Percentiles rank a stretch among this genome's conserved stretches.
Conservation (phyloP, 1,140 invertebrate species). For the Adoxophyes honmai region DNA sequence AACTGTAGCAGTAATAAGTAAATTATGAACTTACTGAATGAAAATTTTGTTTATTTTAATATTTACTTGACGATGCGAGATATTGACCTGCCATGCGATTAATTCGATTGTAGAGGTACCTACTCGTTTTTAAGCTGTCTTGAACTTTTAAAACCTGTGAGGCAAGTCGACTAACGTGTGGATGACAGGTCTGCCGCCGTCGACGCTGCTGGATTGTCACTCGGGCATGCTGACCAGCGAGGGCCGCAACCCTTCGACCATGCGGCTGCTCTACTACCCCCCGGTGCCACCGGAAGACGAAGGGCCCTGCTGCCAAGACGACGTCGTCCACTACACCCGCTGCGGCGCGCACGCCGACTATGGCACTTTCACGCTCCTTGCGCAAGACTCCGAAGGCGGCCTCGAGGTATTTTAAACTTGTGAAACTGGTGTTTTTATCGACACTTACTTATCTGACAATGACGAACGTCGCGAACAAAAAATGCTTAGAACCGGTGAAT, state of each 20-base stretch:
- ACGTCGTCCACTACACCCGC: slow-evolving; percentile 73
- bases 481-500: neutral
- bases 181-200: slow-evolving; percentile 50
- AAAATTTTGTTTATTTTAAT: no score
- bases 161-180: neutral
- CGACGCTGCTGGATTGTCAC: slow-evolving; percentile 77
- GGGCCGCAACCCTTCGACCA: slow-evolving; percentile 80
- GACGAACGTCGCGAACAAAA: neutral
- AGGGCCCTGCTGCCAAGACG: slow-evolving; percentile 50
- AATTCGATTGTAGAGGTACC: no score
- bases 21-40: no score
- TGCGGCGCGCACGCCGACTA: slow-evolving; percentile 85
- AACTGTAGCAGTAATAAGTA: no score
- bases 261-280: slow-evolving; percentile 84
- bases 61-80: no score
- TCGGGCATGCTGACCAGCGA: slow-evolving; percentile 79
- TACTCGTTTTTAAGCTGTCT: no score
- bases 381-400: slow-evolving; percentile 84
- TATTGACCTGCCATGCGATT: no score
- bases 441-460: neutral
- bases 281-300: slow-evolving; percentile 79
- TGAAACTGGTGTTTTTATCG: slow-evolving; percentile 7
- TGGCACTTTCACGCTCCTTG: slow-evolving; percentile 85
- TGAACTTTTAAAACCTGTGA: neutral
- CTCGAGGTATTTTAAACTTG: slow-evolving; percentile 51